Percentiles rank a stretch among this genome's conserved stretches.
Evolutionary conservation across 2,888 invertebrate species (phyloP).

Genomic region (Nasonovia ribisnigri): DNA sequence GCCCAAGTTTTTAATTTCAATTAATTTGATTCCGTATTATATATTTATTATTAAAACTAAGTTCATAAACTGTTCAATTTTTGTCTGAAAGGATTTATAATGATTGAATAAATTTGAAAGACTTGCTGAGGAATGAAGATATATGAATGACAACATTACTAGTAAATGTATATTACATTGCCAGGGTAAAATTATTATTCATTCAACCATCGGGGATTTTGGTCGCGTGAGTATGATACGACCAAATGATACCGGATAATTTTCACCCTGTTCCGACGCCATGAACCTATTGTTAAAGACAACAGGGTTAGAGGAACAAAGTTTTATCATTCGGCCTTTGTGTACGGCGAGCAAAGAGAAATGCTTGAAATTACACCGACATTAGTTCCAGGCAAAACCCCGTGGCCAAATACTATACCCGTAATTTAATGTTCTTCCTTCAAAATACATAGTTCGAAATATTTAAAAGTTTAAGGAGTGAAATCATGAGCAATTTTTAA

Average conservation of each 20-base stretch:
- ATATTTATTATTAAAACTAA: not conserved
- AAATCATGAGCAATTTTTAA: not conserved
- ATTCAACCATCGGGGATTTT: not conserved
- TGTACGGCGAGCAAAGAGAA: conserved; percentile 20
- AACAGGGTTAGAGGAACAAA: conserved; percentile 7
- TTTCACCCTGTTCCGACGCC: conserved; percentile 10
- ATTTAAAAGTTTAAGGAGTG: not conserved
- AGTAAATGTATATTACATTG: conserved; percentile 18
- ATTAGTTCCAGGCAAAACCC: conserved; percentile 44
- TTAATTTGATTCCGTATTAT: not conserved
- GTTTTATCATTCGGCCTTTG: conserved; percentile 51
- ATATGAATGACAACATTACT: not conserved
- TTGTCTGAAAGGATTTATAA: not conserved
- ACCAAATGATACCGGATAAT: conserved; percentile 45
- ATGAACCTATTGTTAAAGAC: conserved; percentile 24
- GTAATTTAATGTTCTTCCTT: conserved; percentile 36
- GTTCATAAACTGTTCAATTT: not conserved
- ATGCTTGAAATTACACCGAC: conserved; percentile 46
- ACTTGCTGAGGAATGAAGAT: not conserved
- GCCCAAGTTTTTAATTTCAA: not conserved
- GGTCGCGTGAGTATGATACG: not conserved
- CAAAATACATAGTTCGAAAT: conserved; percentile 9
- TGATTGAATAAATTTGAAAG: not conserved
- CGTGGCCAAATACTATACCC: conserved; percentile 24
- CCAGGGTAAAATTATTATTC: not conserved